These are phyloP conservation scores for Galeopsomyia nigrocyanea DNA, from an alignment of 2,888 invertebrate genomes.

Conservation along the genomic window DNA sequence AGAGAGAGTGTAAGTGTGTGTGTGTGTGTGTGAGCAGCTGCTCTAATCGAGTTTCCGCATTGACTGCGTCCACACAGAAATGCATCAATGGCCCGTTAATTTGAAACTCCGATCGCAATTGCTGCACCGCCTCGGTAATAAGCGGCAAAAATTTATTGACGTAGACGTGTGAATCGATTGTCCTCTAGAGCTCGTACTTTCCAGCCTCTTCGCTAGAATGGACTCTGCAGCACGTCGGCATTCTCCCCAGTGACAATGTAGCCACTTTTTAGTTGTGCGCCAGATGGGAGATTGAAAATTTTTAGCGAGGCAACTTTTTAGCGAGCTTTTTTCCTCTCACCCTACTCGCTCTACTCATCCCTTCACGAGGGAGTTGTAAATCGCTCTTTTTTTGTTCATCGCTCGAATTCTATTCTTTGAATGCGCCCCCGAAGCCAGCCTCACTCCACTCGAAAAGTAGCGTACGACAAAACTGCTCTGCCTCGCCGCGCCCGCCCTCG, in stretches of 20 bases:
- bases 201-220: neutral
- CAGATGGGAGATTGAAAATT: conserved; percentile 21
- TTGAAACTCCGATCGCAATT: conserved; percentile 2
- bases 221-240: neutral
- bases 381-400: conserved; percentile 28
- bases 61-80: neutral
- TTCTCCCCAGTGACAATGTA: conserved; percentile 6
- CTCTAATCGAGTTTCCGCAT: conserved; percentile 32
- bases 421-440: too few species aligned
- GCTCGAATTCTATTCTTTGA: neutral
- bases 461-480: conserved; percentile 31
- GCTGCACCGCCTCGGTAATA: too few species aligned
- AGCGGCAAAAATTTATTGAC: too few species aligned
- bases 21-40: too few species aligned
- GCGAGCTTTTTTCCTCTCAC: conserved; percentile 3
- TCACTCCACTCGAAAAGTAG: conserved; percentile 17
- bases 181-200: neutral
- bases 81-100: neutral
- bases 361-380: conserved; percentile 21
- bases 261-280: neutral
- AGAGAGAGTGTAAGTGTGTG: too few species aligned
- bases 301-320: neutral
- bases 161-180: too few species aligned
- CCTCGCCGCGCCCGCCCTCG: neutral
- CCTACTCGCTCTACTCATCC: neutral